Base-by-base conservation (phyloP, 2,888 invertebrate species). In the Lasioglossum leucozonium region DNA sequence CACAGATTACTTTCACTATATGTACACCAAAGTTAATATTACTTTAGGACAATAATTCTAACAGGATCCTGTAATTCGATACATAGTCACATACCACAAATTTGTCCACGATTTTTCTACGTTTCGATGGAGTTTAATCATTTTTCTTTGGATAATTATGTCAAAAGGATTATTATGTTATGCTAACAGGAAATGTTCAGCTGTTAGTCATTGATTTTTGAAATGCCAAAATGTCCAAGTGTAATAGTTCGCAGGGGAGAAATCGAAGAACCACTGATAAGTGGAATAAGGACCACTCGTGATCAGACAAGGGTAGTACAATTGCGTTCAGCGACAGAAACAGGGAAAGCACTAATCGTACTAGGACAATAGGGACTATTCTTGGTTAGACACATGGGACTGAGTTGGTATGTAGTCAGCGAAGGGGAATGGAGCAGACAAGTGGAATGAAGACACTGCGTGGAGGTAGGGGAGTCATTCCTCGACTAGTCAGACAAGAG, bases 351-450 rank as follows among this genome's bases (percentile, higher is more conserved):
- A 67, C 67, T 67, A 37, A 67, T 67, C 37, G 37, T 37, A 34
- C 67, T 22, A 67, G 67, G 67, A 37, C 37, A 37, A 67, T 37
- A 67, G 37, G 37, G 67, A 67, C 67, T 67, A 67, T 67, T 67
- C 34, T n/a, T 22, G 67, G 37, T 67, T 37, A 67, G 67, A 67
- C 34, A 37, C 37, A 34, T 22, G 22, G 67, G 67, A 67, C 37
- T 67, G 37, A n/a, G 37, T 67, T 22, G 67, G 67, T 67, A 37
- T 37, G 67, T 67, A 67, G 67, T 37, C 67, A 37, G 67, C 22
- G 34, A 37, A 67, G 67, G 37, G 34, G 34, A 67, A 67, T 67
- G 67, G 37, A 47, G 73, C 73, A 73, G 73, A 73, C 73, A 47
- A 34, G 73, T 73, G 51, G 73, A 73, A 73, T 73, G 55, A 34